phyloP scores from a whole-genome alignment of 2,797 vertebrate species.

The Yasuhikotakia modesta region DNA sequence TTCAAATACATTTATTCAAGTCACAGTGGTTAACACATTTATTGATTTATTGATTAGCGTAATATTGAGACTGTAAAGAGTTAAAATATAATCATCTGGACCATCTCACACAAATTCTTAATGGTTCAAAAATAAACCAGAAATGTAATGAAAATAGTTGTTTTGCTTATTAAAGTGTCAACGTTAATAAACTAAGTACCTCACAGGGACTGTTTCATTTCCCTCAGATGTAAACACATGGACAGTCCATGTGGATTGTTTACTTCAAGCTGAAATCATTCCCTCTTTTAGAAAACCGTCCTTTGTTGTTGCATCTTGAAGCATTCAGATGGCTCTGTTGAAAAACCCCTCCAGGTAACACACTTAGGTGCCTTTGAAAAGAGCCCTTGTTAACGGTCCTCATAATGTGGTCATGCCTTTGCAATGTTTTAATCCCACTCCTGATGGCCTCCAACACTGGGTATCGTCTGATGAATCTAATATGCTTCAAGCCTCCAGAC shows the following conservation, averaged over 20 bases:
- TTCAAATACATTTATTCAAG: neutral
- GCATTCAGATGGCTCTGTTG: slow-evolving; percentile 35
- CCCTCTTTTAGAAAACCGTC: neutral
- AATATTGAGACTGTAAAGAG: neutral
- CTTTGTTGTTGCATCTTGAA: slow-evolving; percentile 32
- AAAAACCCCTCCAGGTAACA: slow-evolving; percentile 36
- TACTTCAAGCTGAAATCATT: slow-evolving; percentile 25
- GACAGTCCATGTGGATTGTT: slow-evolving; percentile 18
- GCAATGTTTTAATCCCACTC: neutral
- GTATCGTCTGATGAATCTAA: neutral
- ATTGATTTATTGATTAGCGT: neutral
- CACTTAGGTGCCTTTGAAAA: neutral
- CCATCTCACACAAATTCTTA: slow-evolving; percentile 30
- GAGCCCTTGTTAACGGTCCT: neutral
- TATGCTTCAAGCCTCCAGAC: neutral
- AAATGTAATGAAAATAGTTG: slow-evolving; percentile 58
- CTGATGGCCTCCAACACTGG: neutral
- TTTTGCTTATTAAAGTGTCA: neutral
- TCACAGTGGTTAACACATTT: neutral
- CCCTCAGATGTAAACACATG: slow-evolving; percentile 19
- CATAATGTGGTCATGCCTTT: neutral
- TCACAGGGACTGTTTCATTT: neutral
- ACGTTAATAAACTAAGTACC: neutral
- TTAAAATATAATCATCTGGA: slow-evolving; percentile 1
- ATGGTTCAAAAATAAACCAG: slow-evolving; percentile 40